Evolutionary conservation across 1,140 invertebrate genomes (phyloP).

Genomic region (Liolophura sinensis): DNA sequence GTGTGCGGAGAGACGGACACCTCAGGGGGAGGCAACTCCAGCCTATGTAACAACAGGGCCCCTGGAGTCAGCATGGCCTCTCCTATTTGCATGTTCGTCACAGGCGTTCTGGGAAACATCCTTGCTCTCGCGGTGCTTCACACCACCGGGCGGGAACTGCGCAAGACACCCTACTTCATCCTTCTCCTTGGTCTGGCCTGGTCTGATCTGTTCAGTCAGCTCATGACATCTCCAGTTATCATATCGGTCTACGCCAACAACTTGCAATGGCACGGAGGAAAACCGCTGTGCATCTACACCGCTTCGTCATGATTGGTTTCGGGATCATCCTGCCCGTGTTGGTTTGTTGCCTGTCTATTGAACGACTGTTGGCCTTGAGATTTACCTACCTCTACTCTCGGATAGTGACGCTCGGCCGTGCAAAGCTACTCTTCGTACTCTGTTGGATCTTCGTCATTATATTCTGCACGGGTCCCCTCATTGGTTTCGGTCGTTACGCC

Average conservation of each 20-base stretch:
- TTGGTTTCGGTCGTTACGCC: slow-evolving; percentile 56
- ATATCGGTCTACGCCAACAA: slow-evolving; percentile 55
- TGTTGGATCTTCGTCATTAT: slow-evolving; percentile 49
- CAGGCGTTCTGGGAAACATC: slow-evolving; percentile 43
- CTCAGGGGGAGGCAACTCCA: too few relatives aligned
- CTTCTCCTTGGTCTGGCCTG: slow-evolving; percentile 55
- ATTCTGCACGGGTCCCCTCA: slow-evolving; percentile 52
- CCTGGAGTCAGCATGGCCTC: slow-evolving; percentile 6
- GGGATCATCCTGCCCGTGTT: slow-evolving; percentile 55
- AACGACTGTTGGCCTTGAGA: slow-evolving; percentile 54
- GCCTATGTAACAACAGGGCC: too few relatives aligned
- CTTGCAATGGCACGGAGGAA: slow-evolving; percentile 50
- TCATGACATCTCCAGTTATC: slow-evolving; percentile 54
- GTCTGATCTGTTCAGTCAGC: slow-evolving; percentile 57
- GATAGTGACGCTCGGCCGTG: slow-evolving; percentile 42
- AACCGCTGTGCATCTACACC: slow-evolving; percentile 50
- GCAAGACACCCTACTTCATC: slow-evolving; percentile 56
- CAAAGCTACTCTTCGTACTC: slow-evolving; percentile 37
- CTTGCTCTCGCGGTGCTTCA: slow-evolving; percentile 40
- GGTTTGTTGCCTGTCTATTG: slow-evolving; percentile 57
- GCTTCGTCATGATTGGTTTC: slow-evolving; percentile 58
- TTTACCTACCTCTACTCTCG: slow-evolving; percentile 57
- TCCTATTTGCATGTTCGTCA: slow-evolving; percentile 36
- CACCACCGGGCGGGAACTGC: slow-evolving; percentile 29
- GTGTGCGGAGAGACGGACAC: too few relatives aligned